phyloP scores from a whole-genome alignment of 2,888 invertebrate species.

The Sinopyrophorus schimmeli region DNA sequence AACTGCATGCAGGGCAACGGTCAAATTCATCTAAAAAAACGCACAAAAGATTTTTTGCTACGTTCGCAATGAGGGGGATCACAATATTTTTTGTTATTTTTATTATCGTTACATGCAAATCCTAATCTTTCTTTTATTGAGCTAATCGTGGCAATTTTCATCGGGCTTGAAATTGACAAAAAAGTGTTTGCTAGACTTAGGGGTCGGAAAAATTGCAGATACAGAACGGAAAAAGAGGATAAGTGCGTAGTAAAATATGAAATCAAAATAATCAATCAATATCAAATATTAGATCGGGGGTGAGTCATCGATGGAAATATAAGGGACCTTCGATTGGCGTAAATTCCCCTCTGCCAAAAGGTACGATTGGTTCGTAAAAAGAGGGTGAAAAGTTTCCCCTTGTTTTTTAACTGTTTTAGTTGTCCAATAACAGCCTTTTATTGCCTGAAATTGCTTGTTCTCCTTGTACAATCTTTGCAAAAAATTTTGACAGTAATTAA shows the following conservation, averaged over 20 bases:
- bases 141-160: slow-evolving; percentile 39
- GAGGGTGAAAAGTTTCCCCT: slow-evolving; percentile 47
- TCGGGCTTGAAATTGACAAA: too few relatives aligned
- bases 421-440: slow-evolving; percentile 42
- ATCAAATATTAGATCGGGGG: slow-evolving; percentile 43
- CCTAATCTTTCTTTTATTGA: slow-evolving; percentile 44
- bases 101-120: slow-evolving; percentile 44
- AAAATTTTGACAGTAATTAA: too few relatives aligned
- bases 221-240: background rate
- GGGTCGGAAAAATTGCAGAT: background rate
- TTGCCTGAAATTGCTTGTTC: slow-evolving; percentile 27
- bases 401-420: slow-evolving; percentile 50
- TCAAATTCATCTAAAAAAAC: slow-evolving; percentile 45
- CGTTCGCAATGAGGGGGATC: slow-evolving; percentile 42
- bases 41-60: slow-evolving; percentile 43
- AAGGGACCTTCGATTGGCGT: slow-evolving; percentile 41
- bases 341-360: slow-evolving; percentile 43
- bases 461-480: slow-evolving; percentile 9
- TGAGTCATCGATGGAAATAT: slow-evolving; percentile 41
- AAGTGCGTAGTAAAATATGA: too few relatives aligned
- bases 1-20: slow-evolving; percentile 48
- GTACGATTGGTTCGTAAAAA: slow-evolving; percentile 47
- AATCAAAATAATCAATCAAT: slow-evolving; percentile 40
- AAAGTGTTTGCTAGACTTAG: background rate
- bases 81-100: slow-evolving; percentile 49